phyloP scores from a whole-genome alignment of 2,888 invertebrate genomes.

The Agrochola lota region DNA sequence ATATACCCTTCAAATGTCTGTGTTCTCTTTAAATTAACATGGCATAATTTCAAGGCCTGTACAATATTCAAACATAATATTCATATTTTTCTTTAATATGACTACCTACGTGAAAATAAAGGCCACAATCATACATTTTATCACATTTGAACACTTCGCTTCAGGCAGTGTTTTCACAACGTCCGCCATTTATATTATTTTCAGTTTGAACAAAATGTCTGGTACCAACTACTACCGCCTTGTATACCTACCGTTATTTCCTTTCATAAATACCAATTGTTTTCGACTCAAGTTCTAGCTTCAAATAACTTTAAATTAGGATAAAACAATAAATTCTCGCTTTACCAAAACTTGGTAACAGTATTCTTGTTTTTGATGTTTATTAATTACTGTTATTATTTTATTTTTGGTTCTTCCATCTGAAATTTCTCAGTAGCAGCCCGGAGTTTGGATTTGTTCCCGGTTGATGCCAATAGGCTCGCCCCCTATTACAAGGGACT shows the following conservation, averaged over 20 bases:
- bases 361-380: slow-evolving; percentile 13
- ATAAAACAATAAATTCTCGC: slow-evolving; percentile 27
- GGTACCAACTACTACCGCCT: no score
- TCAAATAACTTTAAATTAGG: slow-evolving; percentile 33
- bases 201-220: slow-evolving; percentile 15
- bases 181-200: slow-evolving; percentile 19
- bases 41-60: neutral
- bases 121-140: neutral
- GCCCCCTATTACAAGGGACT: no score
- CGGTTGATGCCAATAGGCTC: no score
- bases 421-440: no score
- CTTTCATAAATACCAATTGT: slow-evolving; percentile 12
- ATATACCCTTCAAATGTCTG: no score
- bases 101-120: neutral
- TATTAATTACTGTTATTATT: neutral
- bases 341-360: slow-evolving; percentile 24
- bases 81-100: neutral
- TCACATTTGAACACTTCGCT: neutral
- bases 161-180: neutral
- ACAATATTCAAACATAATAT: neutral
- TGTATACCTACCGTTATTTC: slow-evolving; percentile 15
- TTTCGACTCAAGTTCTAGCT: slow-evolving; percentile 8
- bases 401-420: no score
- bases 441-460: no score
- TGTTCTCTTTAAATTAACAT: neutral